Evolutionary conservation across 92 coral and sea anemone genomes (phyloP).

Genomic region (Heteractis magnifica): DNA sequence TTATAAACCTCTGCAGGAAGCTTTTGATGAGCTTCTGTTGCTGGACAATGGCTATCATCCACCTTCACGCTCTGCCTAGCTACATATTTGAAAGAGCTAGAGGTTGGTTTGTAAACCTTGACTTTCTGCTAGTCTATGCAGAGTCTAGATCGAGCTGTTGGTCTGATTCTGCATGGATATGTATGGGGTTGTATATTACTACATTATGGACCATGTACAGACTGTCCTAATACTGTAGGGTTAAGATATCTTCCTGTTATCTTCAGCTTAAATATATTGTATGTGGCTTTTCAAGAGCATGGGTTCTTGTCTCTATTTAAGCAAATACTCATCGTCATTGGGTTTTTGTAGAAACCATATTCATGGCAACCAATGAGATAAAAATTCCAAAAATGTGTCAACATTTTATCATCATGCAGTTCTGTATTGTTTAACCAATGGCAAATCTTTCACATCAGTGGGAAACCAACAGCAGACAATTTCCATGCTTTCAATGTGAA

Average conservation of each 20-base stretch:
- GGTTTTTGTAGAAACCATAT: too few species aligned
- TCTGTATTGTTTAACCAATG: neutral
- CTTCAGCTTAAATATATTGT: too few species aligned
- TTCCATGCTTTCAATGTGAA: too few species aligned
- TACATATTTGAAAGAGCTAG: neutral
- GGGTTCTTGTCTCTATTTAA: too few species aligned
- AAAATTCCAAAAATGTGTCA: neutral
- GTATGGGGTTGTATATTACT: neutral
- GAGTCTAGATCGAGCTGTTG: neutral
- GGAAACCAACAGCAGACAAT: too few species aligned
- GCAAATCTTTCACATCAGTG: neutral
- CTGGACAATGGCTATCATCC: constrained; percentile 31
- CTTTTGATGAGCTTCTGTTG: constrained; percentile 47
- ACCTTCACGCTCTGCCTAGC: neutral
- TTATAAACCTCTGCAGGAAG: constrained; percentile 56
- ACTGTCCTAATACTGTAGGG: neutral
- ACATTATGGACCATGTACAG: neutral
- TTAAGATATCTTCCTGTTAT: neutral
- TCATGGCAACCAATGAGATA: neutral
- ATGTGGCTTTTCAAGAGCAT: too few species aligned
- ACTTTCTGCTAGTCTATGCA: constrained; percentile 14
- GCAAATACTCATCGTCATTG: too few species aligned
- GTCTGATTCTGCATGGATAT: neutral
- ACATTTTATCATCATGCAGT: neutral
- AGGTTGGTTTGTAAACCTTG: constrained; percentile 47